A percentile compares a stretch with the other conserved stretches of the same genome.
Conservation (phyloP, 2,888 invertebrate genomes). For the Ectemnius continuus region DNA sequence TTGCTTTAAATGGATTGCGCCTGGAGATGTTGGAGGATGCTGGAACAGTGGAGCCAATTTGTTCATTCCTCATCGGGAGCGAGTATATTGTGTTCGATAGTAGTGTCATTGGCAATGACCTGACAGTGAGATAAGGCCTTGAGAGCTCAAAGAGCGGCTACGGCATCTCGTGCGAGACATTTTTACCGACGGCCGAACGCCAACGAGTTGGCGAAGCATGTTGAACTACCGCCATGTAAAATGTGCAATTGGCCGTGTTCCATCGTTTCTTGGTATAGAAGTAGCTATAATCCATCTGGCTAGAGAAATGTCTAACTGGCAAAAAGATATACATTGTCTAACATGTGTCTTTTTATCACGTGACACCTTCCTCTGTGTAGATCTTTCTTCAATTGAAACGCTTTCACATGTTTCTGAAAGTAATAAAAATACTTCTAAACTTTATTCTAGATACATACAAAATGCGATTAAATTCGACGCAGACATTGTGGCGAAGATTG, state of each 20-base stretch:
- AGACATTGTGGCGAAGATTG: too few relatives aligned
- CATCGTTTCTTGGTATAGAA: slow-evolving; percentile 40
- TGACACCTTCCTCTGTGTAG: too few relatives aligned
- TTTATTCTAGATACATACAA: too few relatives aligned
- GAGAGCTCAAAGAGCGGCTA: slow-evolving; percentile 42
- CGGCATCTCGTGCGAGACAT: slow-evolving; percentile 24
- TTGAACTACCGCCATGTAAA: slow-evolving; percentile 54
- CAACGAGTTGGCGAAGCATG: slow-evolving; percentile 20
- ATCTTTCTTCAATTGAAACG: too few relatives aligned
- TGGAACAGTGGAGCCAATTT: not conserved
- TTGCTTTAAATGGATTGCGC: too few relatives aligned
- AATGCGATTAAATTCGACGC: too few relatives aligned
- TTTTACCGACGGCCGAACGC: slow-evolving; percentile 24
- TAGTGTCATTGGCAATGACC: slow-evolving; percentile 39
- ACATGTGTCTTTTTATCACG: too few relatives aligned
- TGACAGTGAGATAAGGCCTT: slow-evolving; percentile 44
- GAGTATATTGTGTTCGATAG: slow-evolving; percentile 22
- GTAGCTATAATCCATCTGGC: slow-evolving; percentile 43
- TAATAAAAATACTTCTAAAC: too few relatives aligned
- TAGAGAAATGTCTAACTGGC: slow-evolving; percentile 30
- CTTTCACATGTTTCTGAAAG: too few relatives aligned
- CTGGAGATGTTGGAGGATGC: not conserved
- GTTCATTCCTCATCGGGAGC: not conserved
- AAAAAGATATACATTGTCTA: slow-evolving; percentile 19
- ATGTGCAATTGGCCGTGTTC: slow-evolving; percentile 56